Evolutionary conservation across 2,888 invertebrate species (phyloP), one percentile per base, ranked within the genome.

Genomic region (Temnothorax rugatulus): DNA sequence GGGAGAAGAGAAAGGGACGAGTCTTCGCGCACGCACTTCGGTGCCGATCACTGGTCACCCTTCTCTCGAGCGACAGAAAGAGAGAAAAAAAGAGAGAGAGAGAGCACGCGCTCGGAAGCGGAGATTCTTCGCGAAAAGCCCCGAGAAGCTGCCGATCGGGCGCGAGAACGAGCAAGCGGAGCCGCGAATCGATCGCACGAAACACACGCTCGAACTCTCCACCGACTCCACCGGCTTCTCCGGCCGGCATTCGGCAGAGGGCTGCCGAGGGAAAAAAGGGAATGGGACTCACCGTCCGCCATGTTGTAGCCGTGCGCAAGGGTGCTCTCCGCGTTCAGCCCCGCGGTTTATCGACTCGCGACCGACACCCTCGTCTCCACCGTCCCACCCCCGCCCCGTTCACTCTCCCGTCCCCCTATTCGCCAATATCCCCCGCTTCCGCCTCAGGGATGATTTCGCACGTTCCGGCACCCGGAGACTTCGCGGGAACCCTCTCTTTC

Each of bases 261-360:
- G 38, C 74, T 77, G 73, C 13, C 57, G 63, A 87, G 79, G 84
- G 87, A 88, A 89, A 84, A 34, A 87, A 86, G 89, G 90, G 83
- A 90, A 90, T 86, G 90, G 87, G 90, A 91, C 92, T 91, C 91
- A 92, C 92, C 93, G 91, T 87, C 92, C 90, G 93, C 93, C 93
- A 93, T 94, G 93, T 93, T 93, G 93, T 90, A 92, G 92, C 91
- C 91, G 94, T 92, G 94, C 94, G 94, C 93, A 93, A 91, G 88
- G 90, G 92, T 91, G 91, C 89, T 89, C 29, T 29, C 29, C 90
- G 91, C 90, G 91, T 92, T 91, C 91, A 76, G 13, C 76, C 91
- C 91, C 91, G 92, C 91, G 91, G 92, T 94, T 94, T 94, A 94
- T 94, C 93, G 94, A 94, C 94, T 93, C 91, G 91, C 92, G 92